phyloP scores from a whole-genome alignment of 2,113 vertebrate species.

The Syngnathoides biaculeatus region DNA sequence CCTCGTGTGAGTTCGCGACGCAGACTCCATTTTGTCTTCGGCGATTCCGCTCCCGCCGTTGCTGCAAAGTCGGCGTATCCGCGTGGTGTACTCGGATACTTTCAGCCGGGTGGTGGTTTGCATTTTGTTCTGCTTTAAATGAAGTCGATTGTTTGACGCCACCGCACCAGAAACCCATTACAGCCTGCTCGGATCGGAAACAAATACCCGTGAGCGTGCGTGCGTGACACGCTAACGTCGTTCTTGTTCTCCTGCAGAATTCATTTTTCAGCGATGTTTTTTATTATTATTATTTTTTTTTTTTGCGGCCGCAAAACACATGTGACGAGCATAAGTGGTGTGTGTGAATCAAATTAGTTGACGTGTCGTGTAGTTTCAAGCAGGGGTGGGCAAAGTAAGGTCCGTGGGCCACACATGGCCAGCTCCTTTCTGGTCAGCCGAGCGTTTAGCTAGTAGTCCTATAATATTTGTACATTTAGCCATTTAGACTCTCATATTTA shows the following conservation, averaged over 20 bases:
- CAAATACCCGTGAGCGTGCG: conserved; percentile 10
- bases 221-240: conserved; percentile 13
- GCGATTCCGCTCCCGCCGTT: not conserved
- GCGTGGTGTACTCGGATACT: not conserved
- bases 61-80: not conserved
- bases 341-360: not conserved
- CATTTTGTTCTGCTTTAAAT: conserved; percentile 41
- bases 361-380: not conserved
- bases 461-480: no score
- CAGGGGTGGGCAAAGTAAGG: no score
- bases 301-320: not conserved
- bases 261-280: conserved; percentile 24
- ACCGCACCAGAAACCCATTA: conserved; percentile 77
- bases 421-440: not conserved
- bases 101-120: not conserved
- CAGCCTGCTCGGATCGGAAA: conserved; percentile 75
- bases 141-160: conserved; percentile 60
- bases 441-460: no score
- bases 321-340: not conserved
- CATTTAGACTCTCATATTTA: no score
- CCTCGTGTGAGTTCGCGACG: not conserved
- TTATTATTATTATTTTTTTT: not conserved
- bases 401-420: not conserved
- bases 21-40: not conserved
- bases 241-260: conserved; percentile 26